Evolutionary conservation across 2,113 vertebrate genomes (phyloP), one percentile per base, ranked within the genome.

Genomic region (Tylochromis polylepis): DNA sequence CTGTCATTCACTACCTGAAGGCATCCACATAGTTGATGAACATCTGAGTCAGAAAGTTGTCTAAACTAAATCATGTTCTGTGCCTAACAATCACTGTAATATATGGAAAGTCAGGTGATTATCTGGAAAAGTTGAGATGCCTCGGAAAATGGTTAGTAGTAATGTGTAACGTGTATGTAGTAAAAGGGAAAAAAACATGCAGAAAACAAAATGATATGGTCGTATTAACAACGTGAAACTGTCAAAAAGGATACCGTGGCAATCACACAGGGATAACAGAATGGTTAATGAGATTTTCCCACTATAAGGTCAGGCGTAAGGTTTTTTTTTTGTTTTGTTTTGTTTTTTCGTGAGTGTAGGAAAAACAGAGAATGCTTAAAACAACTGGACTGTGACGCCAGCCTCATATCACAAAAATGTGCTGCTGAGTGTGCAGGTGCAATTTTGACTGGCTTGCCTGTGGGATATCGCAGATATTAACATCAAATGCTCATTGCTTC

Each of bases 141-240:
- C 43, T 84, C 84, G 59, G 82, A 81, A 90, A 92, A 86, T 89
- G 81, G 90, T 88, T 81, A 2, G 11, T 88, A 85, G 79, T 88
- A 86, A 89, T 89, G 55, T 88, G 36, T 36, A 80, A 59, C 31
- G 58, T 83, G 57, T 79, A 59, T 88, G 86, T 83, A 59, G 72
- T 60, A 82, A 87, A 82, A 83, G 59, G n/a, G 36, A 43, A 49
- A 57, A 79, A 67, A 85, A 89, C 72, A 83, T 65, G 60, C 57
- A n/a, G 59, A 15, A 62, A 67, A 59, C 60, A 65, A 85, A 84
- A 82, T 79, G 9, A 89, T 80, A 56, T 38, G 16, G 43, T 79
- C 3, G 20, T 84, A 75, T 57, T 79, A 84, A 81, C n/a, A 77
- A 60, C 2, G 38, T 5, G 72, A 77, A 53, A 53, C 46, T 77